Evolutionary conservation across 2,888 invertebrate species (phyloP).

Genomic region (Nephrotoma guestfalica): DNA sequence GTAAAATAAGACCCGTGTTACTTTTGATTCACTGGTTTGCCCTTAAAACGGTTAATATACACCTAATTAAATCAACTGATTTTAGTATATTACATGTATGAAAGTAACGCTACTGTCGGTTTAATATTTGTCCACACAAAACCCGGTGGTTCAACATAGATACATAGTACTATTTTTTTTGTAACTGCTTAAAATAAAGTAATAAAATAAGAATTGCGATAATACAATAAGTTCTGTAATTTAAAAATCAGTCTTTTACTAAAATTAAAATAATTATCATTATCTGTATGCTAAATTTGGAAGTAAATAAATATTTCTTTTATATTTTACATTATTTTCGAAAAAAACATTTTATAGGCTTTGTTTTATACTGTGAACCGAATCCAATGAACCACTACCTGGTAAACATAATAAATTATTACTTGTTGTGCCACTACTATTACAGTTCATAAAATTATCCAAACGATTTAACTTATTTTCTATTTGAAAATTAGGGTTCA

Average conservation of each 20-base stretch:
- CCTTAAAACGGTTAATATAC: too few species aligned
- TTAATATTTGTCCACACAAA: background rate
- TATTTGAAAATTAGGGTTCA: background rate
- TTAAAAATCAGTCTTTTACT: background rate
- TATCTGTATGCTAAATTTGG: background rate
- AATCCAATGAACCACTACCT: background rate
- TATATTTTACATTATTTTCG: background rate
- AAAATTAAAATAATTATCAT: background rate
- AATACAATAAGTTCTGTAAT: background rate
- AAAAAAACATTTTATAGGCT: background rate
- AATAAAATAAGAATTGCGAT: background rate
- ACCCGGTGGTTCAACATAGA: background rate
- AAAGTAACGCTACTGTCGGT: background rate
- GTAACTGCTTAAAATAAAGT: background rate
- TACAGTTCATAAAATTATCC: background rate
- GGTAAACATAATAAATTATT: background rate
- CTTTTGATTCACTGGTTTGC: too few species aligned
- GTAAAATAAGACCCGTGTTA: too few species aligned
- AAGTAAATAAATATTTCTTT: background rate
- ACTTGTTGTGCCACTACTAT: background rate
- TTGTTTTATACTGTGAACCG: slow-evolving; percentile 1
- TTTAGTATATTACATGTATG: background rate
- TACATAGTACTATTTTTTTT: background rate
- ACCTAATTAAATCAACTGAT: background rate
- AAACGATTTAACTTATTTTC: background rate